A percentile compares a stretch with the other conserved stretches of the same genome.
phyloP scores from a whole-genome alignment of 2,888 invertebrate genomes.

The Agrilus mali region DNA sequence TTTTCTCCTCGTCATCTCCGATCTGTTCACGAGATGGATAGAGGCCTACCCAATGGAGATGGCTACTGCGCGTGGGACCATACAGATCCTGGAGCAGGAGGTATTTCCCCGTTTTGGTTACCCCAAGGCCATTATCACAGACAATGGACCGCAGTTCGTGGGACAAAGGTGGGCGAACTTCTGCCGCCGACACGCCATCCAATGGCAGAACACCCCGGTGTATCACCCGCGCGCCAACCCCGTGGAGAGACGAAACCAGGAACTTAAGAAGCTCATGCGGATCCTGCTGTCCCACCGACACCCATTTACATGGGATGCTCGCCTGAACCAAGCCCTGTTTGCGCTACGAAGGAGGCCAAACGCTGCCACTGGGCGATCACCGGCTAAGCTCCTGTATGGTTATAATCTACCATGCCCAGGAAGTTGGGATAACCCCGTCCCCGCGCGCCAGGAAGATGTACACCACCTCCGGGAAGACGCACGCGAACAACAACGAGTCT shows the following conservation, averaged over 20 bases:
- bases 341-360: neutral
- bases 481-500: too few species aligned
- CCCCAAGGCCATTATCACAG: constrained; percentile 2
- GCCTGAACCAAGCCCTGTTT: neutral
- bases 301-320: neutral
- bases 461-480: too few species aligned
- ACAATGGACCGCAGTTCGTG: constrained; percentile 8
- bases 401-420: neutral
- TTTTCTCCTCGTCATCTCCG: neutral
- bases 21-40: neutral
- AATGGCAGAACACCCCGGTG: constrained; percentile 10
- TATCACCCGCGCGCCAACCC: constrained; percentile 17
- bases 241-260: constrained; percentile 16
- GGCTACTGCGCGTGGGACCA: neutral
- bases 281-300: constrained; percentile 2
- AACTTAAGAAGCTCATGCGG: constrained; percentile 16
- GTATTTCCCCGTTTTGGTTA: neutral
- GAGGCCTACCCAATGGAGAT: neutral
- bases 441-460: too few species aligned
- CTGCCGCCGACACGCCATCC: constrained; percentile 3
- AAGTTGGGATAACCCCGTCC: neutral
- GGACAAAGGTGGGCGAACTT: neutral
- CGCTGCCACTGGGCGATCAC: neutral
- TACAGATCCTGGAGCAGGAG: neutral
- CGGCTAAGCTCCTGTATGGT: neutral